Base-by-base conservation (phyloP, 2,113 vertebrate genomes). In the Platanista minor region DNA sequence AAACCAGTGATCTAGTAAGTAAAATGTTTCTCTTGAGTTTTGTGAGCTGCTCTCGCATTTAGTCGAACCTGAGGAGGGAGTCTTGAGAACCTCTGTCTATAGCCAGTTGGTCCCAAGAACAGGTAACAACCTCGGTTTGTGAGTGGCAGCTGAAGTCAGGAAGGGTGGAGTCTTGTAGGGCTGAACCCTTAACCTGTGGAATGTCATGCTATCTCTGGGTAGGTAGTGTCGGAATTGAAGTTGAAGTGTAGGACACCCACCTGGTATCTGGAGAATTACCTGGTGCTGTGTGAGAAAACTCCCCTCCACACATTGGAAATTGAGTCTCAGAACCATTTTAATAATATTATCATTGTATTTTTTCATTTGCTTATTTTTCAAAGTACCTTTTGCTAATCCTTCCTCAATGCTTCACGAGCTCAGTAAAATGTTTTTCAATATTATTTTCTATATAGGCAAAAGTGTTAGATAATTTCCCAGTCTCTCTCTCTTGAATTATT, bases 291-390 rank as follows among this genome's bases (percentile, higher is more conserved):
- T 72, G 12, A 41, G 41, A 67, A 72, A 88, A 29, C 43, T 21
- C 20, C 39, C 27, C 33, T 88, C 64, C 52, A 72, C 41, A 81
- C 27, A 14, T 39, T 87, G 27, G 52, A 88, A 62, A 81, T 41
- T 25, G 33, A 61, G 20, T 87, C 39, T 94, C 33, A 81, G 41
- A 46, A 39, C 27, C 2, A 39, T 71, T 87, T 87, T 36, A 71
- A 75, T 54, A 77, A 90, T 64, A 20, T 39, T 27, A 86, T n/a
- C 17, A 43, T 21, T 36, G 18, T 46, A 36, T 66, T 96, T 91
- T 87, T 59, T 92, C 11, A 64, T 77, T 87, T 85, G 29, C 77
- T 91, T 96, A 77, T 18, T 97, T 95, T 88, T 87, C 29, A 59
- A 67, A 93, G 61, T 62, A 46, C 8, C 27, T 87, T 82, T 62